Evolutionary conservation across 2,888 invertebrate genomes (phyloP), one percentile per base, ranked within the genome.

Genomic region (Athripsodes cinereus): DNA sequence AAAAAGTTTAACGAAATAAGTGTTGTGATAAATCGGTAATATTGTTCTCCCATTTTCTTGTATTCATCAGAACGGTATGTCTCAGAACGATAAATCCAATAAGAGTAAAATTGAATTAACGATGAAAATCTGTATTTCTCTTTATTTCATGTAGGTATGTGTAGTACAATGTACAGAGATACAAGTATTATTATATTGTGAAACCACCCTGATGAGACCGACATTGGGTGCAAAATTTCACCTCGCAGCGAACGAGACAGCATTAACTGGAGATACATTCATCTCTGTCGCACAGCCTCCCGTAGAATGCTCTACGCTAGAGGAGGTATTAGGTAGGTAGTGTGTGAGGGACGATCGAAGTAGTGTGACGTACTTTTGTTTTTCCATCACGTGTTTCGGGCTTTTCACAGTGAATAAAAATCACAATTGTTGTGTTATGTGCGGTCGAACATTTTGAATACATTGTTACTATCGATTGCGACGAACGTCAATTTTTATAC

Each of bases 201-300:
- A 13, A 40, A 40, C 40, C 40, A 40, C 40, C 13, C 40, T 16
- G 40, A 40, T 40, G 40, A 40, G 40, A 18, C 10, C 47, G 47
- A 20, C 3, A 21, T 22, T 52, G 26, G 52, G 56, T 56, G 56
- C 56, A 46, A 56, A 56, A 55, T 55, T 49, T 49, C 52, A 47
- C 47, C 47, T 21, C 21, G 20, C 16, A 3, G 20, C 31, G 52
- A 60, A 31, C 44, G 54, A 52, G 62, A 62, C 52, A 49, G 22
- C 20, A 26, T 18, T 40, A 60, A 22, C 19, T n/a, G 16, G 31
- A 34, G 22, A 22, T 51, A 54, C 22, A 50, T 21, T 48, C 55
- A 20, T 50, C 59, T 55, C 63, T 44, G 57, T 61, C 48, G 55
- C 61, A 55, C 59, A 63, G 63, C 57, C 61, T 63, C 59, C 63